These are phyloP conservation scores for Archegozetes longisetosus DNA, from an alignment of 1,140 invertebrate species.

Conservation along the genomic window DNA sequence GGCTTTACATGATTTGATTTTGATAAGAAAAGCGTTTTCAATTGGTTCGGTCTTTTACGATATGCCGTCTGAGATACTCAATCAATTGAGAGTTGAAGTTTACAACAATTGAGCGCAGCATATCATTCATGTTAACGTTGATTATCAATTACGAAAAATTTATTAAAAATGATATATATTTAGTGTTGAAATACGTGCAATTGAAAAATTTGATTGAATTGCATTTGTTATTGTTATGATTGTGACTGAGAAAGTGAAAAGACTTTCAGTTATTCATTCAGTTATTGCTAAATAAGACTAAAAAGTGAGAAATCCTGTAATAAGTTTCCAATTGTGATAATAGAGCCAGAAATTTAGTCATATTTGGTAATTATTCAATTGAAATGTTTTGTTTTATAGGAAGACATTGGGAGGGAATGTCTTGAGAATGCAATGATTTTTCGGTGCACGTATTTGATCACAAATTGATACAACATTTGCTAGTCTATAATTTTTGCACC, in stretches of 20 bases:
- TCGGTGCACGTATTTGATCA: too few species aligned
- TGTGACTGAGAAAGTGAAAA: not conserved
- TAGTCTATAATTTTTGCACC: not conserved
- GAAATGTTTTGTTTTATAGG: too few species aligned
- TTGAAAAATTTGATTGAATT: not conserved
- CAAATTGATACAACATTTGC: not conserved
- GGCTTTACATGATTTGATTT: conserved; percentile 19
- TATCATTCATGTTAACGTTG: not conserved
- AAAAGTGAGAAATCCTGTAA: too few species aligned
- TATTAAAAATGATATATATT: not conserved
- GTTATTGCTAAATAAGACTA: too few species aligned
- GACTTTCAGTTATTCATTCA: too few species aligned
- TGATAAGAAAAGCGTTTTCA: conserved; percentile 20
- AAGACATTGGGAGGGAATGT: conserved; percentile 5
- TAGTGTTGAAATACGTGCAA: not conserved
- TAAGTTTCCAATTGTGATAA: too few species aligned
- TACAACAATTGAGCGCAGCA: not conserved
- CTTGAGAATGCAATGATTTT: too few species aligned
- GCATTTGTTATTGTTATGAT: not conserved
- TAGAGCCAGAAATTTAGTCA: too few species aligned
- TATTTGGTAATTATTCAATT: too few species aligned
- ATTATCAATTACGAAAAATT: not conserved
- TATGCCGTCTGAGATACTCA: conserved; percentile 15
- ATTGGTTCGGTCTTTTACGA: conserved; percentile 21
- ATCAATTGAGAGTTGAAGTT: conserved; percentile 2